A percentile compares a stretch with the other conserved stretches of the same genome.
These are phyloP conservation scores for Pycnomerus fuliginosus DNA, from an alignment of 2,888 invertebrate species.

Conservation along the genomic window DNA sequence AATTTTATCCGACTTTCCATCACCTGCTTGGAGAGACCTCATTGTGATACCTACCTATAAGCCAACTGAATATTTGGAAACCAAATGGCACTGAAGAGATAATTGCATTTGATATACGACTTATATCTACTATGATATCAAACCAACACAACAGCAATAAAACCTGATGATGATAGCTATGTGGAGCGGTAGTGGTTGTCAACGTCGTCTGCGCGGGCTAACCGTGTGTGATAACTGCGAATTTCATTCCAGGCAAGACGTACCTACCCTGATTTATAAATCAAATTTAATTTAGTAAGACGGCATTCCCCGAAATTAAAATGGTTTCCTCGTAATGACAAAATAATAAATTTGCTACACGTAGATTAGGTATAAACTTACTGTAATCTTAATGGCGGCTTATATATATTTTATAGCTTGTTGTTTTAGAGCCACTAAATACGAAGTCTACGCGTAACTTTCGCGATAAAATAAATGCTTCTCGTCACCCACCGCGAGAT, in stretches of 20 bases:
- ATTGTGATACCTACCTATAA: too few species aligned
- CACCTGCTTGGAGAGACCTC: background rate
- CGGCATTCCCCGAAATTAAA: conserved; percentile 32
- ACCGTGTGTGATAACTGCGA: background rate
- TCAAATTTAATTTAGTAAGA: conserved; percentile 36
- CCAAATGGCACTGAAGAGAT: too few species aligned
- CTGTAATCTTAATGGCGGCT: conserved; percentile 38
- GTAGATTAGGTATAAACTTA: conserved; percentile 40
- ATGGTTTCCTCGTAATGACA: conserved; percentile 31
- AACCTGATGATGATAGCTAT: conserved; percentile 4
- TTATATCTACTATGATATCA: conserved; percentile 1
- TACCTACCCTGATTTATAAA: conserved; percentile 25
- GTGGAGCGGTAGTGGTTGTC: conserved; percentile 3
- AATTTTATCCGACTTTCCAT: conserved; percentile 50
- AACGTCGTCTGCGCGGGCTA: background rate
- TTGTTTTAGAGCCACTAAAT: conserved; percentile 39
- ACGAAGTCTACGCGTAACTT: conserved; percentile 29
- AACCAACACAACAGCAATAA: conserved; percentile 11
- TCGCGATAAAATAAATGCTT: conserved; percentile 35
- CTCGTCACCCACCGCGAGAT: too few species aligned
- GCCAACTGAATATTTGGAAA: too few species aligned
- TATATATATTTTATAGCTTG: conserved; percentile 37
- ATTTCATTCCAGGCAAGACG: background rate
- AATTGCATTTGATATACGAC: conserved; percentile 8
- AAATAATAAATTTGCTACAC: conserved; percentile 28